Conservation (phyloP, 2,113 vertebrate species). For the Zapus hudsonius region DNA sequence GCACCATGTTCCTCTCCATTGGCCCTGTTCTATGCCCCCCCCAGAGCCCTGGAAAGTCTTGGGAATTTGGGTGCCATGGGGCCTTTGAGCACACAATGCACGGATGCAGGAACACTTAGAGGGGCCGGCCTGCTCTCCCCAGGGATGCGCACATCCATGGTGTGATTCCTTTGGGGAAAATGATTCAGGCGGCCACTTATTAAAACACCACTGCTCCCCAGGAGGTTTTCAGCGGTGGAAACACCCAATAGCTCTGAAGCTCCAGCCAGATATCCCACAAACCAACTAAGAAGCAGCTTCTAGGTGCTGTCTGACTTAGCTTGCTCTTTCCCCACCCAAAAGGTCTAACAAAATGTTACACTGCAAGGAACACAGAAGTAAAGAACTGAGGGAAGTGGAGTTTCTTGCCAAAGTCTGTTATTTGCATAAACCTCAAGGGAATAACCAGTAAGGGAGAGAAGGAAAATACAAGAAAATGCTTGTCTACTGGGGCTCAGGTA, state of each 20-base stretch:
- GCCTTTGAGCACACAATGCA: fast-evolving
- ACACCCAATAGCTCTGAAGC: constrained; percentile 70
- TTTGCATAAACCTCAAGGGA: constrained; percentile 70
- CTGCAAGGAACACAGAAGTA: not conserved
- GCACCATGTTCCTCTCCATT: not conserved
- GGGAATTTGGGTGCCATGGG: no score
- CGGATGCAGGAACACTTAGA: not conserved
- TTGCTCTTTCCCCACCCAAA: constrained; percentile 58
- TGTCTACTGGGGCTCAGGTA: not conserved
- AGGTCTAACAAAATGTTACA: constrained; percentile 70
- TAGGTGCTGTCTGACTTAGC: constrained; percentile 52
- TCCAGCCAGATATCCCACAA: constrained; percentile 52
- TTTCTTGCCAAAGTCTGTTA: constrained; percentile 65
- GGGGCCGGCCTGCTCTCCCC: not conserved
- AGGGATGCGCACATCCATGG: not conserved
- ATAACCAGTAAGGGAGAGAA: not conserved
- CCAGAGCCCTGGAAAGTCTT: not conserved
- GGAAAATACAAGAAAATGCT: not conserved
- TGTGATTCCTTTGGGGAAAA: constrained; percentile 63
- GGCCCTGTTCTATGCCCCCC: not conserved
- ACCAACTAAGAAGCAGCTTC: constrained; percentile 66
- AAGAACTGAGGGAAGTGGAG: constrained; percentile 40
- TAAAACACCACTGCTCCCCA: constrained; percentile 73
- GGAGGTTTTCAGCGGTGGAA: constrained; percentile 75
- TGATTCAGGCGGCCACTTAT: constrained; percentile 64